Conservation (phyloP, 2,888 invertebrate genomes). For the Willowsia nigromaculata region DNA sequence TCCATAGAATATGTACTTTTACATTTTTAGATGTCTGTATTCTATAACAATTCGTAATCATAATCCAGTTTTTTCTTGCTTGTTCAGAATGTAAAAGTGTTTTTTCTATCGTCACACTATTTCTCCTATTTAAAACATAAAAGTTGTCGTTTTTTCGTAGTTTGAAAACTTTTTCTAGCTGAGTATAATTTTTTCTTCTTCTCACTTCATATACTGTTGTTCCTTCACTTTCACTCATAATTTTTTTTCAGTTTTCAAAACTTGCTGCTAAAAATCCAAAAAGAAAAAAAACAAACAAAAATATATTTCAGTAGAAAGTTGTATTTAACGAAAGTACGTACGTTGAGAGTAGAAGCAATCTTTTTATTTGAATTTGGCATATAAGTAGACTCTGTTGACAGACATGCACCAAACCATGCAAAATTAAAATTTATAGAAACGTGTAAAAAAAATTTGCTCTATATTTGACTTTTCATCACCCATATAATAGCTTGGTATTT, state of each 20-base stretch:
- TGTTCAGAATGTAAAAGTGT: no score
- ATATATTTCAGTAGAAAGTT: slow-evolving; percentile 18
- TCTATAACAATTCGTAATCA: slow-evolving; percentile 25
- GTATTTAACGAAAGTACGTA: background rate
- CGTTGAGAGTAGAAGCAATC: background rate
- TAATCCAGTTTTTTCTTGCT: no score
- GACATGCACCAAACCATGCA: slow-evolving; percentile 24
- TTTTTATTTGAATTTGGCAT: background rate
- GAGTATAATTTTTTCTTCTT: background rate
- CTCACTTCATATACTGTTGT: slow-evolving; percentile 19
- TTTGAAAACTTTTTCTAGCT: background rate
- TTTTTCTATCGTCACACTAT: slow-evolving; percentile 29
- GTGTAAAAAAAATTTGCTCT: background rate
- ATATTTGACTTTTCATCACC: background rate
- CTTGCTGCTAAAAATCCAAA: background rate
- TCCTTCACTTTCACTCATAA: background rate
- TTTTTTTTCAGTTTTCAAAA: background rate
- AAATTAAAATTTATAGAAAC: background rate
- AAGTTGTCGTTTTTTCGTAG: slow-evolving; percentile 30
- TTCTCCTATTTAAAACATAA: slow-evolving; percentile 1
- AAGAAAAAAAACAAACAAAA: background rate
- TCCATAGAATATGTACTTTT: background rate
- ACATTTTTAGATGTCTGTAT: background rate
- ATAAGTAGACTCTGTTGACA: slow-evolving; percentile 6
- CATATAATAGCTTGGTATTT: background rate